Conservation (phyloP, 2,797 vertebrate species). For the Synaphobranchus kaupii region DNA sequence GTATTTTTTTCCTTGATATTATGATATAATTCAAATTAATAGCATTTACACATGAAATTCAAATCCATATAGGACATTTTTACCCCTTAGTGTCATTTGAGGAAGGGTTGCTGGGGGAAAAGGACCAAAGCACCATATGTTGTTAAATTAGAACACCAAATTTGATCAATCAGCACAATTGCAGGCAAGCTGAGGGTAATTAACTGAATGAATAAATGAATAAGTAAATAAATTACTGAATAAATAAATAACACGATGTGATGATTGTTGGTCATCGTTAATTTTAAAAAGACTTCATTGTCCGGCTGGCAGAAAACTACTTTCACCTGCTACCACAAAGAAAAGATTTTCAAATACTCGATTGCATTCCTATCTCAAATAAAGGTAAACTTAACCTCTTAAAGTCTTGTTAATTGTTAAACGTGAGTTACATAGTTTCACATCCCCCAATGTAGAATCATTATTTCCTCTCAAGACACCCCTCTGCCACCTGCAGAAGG, state of each 20-base stretch:
- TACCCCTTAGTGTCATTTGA: slow-evolving; percentile 4
- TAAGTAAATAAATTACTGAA: no score
- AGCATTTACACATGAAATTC: background rate
- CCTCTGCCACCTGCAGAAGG: no score
- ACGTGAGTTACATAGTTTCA: no score
- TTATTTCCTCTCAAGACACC: no score
- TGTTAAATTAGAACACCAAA: background rate
- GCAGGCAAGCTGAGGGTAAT: slow-evolving; percentile 56
- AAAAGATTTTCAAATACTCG: no score
- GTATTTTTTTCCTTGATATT: slow-evolving; percentile 10
- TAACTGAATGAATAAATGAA: slow-evolving; percentile 37
- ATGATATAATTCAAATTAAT: slow-evolving; percentile 12
- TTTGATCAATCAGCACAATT: slow-evolving; percentile 54
- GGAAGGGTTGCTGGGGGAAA: background rate
- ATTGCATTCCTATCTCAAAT: no score
- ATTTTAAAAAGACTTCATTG: slow-evolving; percentile 19
- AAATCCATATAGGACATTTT: background rate
- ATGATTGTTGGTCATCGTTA: slow-evolving; percentile 41
- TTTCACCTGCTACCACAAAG: no score
- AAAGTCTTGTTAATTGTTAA: no score
- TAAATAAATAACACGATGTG: slow-evolving; percentile 57
- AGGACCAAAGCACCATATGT: background rate
- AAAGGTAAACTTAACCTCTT: no score
- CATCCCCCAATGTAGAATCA: no score
- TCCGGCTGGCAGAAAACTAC: no score